phyloP scores from a whole-genome alignment of 2,888 invertebrate genomes.

The Lasius platythorax region DNA sequence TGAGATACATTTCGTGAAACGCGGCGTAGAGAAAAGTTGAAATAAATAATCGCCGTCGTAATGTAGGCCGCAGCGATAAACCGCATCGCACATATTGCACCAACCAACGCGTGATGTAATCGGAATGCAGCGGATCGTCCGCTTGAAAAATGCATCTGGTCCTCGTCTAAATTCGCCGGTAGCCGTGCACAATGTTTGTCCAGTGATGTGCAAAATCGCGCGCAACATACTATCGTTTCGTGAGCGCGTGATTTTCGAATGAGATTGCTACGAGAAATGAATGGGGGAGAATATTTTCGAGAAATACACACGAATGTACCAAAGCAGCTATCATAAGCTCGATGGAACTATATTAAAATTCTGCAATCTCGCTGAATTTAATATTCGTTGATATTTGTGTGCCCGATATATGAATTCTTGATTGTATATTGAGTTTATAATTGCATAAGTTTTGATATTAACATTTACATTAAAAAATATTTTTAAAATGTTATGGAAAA shows the following conservation, averaged over 20 bases:
- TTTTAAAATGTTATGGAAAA: neutral
- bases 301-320: neutral
- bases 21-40: neutral
- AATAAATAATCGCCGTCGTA: slow-evolving; percentile 41
- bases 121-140: slow-evolving; percentile 1
- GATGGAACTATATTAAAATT: neutral
- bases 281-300: neutral
- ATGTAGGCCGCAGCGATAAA: slow-evolving; percentile 40
- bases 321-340: neutral
- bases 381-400: neutral
- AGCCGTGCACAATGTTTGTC: slow-evolving; percentile 18
- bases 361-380: neutral
- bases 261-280: slow-evolving; percentile 2
- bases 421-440: neutral
- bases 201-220: slow-evolving; percentile 38
- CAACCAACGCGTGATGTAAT: slow-evolving; percentile 37
- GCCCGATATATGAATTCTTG: neutral
- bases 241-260: slow-evolving; percentile 18
- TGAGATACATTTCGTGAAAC: slow-evolving; percentile 2
- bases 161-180: slow-evolving; percentile 25
- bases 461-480: slow-evolving; percentile 20
- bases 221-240: slow-evolving; percentile 25
- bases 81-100: slow-evolving; percentile 19
- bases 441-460: slow-evolving; percentile 21
- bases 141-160: slow-evolving; percentile 33